Percentiles rank a stretch among this genome's conserved stretches.
phyloP scores from a whole-genome alignment of 2,888 invertebrate species.

The Habrosyne pyritoides region DNA sequence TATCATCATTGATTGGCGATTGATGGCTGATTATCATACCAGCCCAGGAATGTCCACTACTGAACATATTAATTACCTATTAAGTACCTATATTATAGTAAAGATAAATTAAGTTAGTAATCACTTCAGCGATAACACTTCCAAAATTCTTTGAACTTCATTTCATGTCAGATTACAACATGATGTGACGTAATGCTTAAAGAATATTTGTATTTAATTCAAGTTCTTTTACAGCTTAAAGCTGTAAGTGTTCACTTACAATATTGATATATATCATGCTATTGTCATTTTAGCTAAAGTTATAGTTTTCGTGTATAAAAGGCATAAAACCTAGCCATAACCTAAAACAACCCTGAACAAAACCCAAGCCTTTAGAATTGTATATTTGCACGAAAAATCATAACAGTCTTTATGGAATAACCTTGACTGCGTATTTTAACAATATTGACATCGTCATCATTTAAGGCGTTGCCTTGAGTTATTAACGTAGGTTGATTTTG shows the following conservation, averaged over 20 bases:
- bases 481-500: not conserved
- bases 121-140: too few relatives aligned
- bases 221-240: too few relatives aligned
- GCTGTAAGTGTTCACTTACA: not conserved
- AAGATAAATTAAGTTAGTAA: too few relatives aligned
- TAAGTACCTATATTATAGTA: too few relatives aligned
- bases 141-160: too few relatives aligned
- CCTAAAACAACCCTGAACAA: conserved; percentile 22
- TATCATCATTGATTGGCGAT: too few relatives aligned
- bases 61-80: too few relatives aligned
- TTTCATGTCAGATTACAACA: too few relatives aligned
- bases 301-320: conserved; percentile 34
- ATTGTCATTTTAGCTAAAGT: not conserved
- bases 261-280: not conserved
- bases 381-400: not conserved
- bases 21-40: too few relatives aligned
- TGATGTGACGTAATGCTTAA: too few relatives aligned
- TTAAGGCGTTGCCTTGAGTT: not conserved
- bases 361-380: conserved; percentile 20
- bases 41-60: too few relatives aligned
- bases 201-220: too few relatives aligned
- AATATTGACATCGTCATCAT: not conserved
- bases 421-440: not conserved
- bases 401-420: not conserved
- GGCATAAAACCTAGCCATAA: conserved; percentile 32